A percentile compares a stretch with the other conserved stretches of the same genome.
These are phyloP conservation scores for Notarius quadriscutis DNA, from an alignment of 2,113 vertebrate genomes.

Conservation along the genomic window DNA sequence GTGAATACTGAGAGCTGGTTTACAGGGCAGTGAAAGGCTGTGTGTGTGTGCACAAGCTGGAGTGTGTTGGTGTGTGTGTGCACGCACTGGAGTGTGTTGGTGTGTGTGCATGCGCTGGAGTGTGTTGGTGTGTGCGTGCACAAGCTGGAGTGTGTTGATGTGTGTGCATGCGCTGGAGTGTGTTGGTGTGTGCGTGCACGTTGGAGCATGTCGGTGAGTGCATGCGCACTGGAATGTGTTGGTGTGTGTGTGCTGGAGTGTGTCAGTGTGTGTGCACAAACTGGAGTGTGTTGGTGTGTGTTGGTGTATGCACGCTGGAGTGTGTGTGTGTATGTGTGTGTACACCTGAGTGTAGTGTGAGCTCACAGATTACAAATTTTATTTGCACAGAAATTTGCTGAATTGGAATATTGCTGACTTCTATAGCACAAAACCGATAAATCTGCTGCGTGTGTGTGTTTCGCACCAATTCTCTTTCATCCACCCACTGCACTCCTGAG, in stretches of 20 bases:
- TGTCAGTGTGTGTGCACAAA: background rate
- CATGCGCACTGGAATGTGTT: background rate
- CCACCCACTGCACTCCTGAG: conserved; percentile 21
- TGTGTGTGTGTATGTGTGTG: background rate
- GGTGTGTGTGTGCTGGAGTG: background rate
- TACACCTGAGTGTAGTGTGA: background rate
- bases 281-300: background rate
- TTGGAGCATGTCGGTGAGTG: too few relatives aligned
- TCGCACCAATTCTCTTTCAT: background rate
- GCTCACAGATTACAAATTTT: conserved; percentile 51
- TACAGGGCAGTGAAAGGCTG: background rate
- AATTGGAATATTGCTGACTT: conserved; percentile 49
- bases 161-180: background rate
- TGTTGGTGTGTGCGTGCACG: background rate
- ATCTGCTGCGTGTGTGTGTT: background rate
- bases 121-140: background rate
- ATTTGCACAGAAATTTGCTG: conserved; percentile 54
- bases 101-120: background rate
- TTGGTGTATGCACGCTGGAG: background rate
- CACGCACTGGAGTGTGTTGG: background rate
- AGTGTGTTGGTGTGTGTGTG: background rate
- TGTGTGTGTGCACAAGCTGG: background rate
- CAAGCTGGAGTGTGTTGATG: background rate
- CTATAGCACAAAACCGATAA: conserved; percentile 23
- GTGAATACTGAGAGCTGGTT: background rate